Conservation (phyloP, 1,140 invertebrate genomes). For the Pseudoatta argentina region DNA sequence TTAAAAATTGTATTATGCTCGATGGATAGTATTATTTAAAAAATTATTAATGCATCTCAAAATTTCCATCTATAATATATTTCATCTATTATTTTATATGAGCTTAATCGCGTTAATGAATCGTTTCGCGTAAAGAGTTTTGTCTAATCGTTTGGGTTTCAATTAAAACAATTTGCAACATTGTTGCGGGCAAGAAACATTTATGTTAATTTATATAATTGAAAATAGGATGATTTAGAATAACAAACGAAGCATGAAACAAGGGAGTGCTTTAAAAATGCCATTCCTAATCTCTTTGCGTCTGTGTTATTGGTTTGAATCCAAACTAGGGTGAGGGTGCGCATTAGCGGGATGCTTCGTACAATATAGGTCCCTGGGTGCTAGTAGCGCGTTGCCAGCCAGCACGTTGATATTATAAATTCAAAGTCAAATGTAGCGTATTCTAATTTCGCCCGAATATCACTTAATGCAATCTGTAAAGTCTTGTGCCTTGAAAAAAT, state of each 20-base stretch:
- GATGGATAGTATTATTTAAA: background rate
- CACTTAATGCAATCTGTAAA: slow-evolving; percentile 80
- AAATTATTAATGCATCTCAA: background rate
- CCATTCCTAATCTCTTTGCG: slow-evolving; percentile 67
- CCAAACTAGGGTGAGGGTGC: slow-evolving; percentile 53
- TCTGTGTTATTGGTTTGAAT: slow-evolving; percentile 71
- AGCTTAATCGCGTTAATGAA: background rate
- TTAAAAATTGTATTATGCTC: background rate
- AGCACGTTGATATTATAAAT: slow-evolving; percentile 78
- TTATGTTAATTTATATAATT: slow-evolving; percentile 67
- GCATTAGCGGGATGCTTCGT: slow-evolving; percentile 67
- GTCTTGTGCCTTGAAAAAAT: slow-evolving; percentile 62
- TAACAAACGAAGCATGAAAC: slow-evolving; percentile 29
- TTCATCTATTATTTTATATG: background rate
- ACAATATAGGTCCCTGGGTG: slow-evolving; percentile 74
- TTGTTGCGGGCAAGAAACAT: too few relatives aligned
- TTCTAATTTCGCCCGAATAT: slow-evolving; percentile 78
- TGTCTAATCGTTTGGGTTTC: background rate
- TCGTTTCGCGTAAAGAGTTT: background rate
- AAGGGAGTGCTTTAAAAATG: slow-evolving; percentile 71
- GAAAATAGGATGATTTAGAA: slow-evolving; percentile 56
- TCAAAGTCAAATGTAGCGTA: slow-evolving; percentile 81
- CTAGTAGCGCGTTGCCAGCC: slow-evolving; percentile 45
- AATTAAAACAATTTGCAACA: slow-evolving; percentile 7
- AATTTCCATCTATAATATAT: background rate